These are phyloP conservation scores for Labeo rohita DNA, from an alignment of 2,113 vertebrate genomes.

Conservation along the genomic window DNA sequence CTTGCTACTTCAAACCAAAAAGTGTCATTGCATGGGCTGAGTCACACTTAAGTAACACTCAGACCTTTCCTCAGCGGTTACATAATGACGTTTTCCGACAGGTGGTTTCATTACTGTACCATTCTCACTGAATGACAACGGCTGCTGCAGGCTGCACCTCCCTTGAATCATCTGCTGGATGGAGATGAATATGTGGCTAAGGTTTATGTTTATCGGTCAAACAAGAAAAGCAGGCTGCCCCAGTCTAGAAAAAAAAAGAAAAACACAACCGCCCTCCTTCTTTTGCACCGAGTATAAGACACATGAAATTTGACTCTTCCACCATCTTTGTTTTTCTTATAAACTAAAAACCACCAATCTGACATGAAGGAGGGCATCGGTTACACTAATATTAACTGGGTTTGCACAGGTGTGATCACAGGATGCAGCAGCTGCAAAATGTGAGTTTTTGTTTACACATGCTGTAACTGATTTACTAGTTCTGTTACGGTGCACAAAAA, in stretches of 20 bases:
- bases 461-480: slow-evolving; percentile 53
- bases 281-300: slow-evolving; percentile 4
- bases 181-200: slow-evolving; percentile 57
- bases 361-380: not conserved
- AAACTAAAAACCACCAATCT: not conserved
- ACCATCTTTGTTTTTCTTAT: slow-evolving; percentile 3
- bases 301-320: slow-evolving; percentile 47
- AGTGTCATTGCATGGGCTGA: not conserved
- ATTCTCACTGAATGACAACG: slow-evolving; percentile 43
- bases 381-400: not conserved
- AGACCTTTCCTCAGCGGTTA: not conserved
- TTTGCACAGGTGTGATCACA: not conserved
- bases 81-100: not conserved
- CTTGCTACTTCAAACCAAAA: not conserved
- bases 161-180: slow-evolving; percentile 54
- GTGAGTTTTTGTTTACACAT: slow-evolving; percentile 38
- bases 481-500: slow-evolving; percentile 25
- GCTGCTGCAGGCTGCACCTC: slow-evolving; percentile 58
- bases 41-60: not conserved
- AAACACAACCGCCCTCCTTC: slow-evolving; percentile 31
- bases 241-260: slow-evolving; percentile 50
- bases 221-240: slow-evolving; percentile 74
- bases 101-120: not conserved
- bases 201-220: slow-evolving; percentile 59
- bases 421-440: slow-evolving; percentile 6